phyloP scores from a whole-genome alignment of 2,888 invertebrate genomes.

The Colletes collaris region DNA sequence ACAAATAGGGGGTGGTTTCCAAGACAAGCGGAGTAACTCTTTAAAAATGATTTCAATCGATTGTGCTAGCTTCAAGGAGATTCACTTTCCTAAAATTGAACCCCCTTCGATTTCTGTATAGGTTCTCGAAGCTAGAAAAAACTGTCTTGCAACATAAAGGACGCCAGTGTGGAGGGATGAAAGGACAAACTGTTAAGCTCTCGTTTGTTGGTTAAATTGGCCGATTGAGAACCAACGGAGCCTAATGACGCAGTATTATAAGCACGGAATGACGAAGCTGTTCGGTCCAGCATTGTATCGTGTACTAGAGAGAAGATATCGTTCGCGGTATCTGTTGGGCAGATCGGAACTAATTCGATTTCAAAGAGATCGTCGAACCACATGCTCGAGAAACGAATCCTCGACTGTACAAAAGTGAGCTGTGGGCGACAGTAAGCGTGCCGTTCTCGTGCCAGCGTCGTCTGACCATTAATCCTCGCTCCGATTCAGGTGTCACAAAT shows the following conservation, averaged over 20 bases:
- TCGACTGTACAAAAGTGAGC: conserved; percentile 45
- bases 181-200: conserved; percentile 18
- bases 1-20: no score
- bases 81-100: no score
- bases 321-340: conserved; percentile 62
- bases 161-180: background rate
- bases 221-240: conserved; percentile 53
- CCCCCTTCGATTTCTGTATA: no score
- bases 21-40: no score
- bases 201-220: conserved; percentile 37
- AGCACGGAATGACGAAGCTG: conserved; percentile 71
- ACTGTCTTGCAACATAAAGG: background rate
- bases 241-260: conserved; percentile 71
- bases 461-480: conserved; percentile 23
- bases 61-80: no score
- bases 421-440: conserved; percentile 43
- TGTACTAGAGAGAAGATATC: conserved; percentile 69
- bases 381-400: conserved; percentile 35
- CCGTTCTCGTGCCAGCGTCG: conserved; percentile 24
- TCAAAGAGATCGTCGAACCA: conserved; percentile 70
- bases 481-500: conserved; percentile 30
- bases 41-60: no score
- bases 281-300: conserved; percentile 69
- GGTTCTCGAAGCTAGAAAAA: background rate
- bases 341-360: conserved; percentile 77